phyloP scores from a whole-genome alignment of 2,113 vertebrate species.

The Myodes glareolus region DNA sequence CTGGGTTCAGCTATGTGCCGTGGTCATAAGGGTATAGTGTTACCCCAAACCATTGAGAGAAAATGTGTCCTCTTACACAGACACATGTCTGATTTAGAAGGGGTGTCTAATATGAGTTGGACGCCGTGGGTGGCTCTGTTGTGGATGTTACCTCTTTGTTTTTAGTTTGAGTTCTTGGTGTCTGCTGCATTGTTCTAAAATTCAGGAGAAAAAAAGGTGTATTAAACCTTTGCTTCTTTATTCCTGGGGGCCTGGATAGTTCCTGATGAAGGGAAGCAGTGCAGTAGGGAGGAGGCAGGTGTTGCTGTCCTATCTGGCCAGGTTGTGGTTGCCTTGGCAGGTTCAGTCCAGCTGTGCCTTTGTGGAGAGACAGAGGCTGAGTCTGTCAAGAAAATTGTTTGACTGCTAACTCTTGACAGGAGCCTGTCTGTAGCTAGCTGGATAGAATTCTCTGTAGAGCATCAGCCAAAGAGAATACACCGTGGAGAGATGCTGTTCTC shows the following conservation, averaged over 20 bases:
- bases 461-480: not conserved
- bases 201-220: not conserved
- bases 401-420: not conserved
- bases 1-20: not conserved
- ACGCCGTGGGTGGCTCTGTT: too few relatives aligned
- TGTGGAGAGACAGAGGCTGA: not conserved
- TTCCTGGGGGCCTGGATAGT: not conserved
- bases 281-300: not conserved
- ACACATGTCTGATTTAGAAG: not conserved
- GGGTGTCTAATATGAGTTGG: not conserved
- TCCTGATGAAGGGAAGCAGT: not conserved
- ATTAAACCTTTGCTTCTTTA: not conserved
- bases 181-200: conserved; percentile 33
- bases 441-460: not conserved
- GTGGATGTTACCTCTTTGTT: not conserved
- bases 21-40: not conserved
- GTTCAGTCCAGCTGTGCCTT: not conserved
- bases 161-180: not conserved
- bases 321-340: not conserved
- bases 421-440: not conserved
- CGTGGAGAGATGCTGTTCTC: not conserved
- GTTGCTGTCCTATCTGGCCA: not conserved
- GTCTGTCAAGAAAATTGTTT: not conserved
- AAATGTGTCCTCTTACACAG: not conserved
- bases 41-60: not conserved